These are phyloP conservation scores for Stenichneumon culpator DNA, from an alignment of 2,888 invertebrate species.

Conservation along the genomic window DNA sequence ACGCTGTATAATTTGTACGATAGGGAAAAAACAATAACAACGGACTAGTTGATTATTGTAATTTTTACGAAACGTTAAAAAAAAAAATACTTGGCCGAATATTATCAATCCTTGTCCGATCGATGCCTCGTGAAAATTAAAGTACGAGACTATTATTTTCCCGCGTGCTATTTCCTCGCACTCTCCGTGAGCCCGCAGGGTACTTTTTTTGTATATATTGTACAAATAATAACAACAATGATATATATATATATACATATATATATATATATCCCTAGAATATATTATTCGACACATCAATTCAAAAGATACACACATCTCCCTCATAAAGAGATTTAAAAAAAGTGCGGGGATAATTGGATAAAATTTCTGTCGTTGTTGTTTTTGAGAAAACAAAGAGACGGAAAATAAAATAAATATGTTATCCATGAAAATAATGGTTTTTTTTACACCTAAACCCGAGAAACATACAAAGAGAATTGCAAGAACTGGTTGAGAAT, in stretches of 20 bases:
- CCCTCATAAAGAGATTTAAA: background rate
- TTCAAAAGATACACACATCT: background rate
- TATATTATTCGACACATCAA: slow-evolving; percentile 9
- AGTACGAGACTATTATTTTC: slow-evolving; percentile 19
- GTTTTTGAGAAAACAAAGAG: background rate
- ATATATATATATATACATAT: slow-evolving; percentile 42
- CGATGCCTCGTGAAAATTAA: background rate
- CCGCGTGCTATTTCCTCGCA: slow-evolving; percentile 64
- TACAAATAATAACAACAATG: slow-evolving; percentile 75
- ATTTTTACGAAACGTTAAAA: slow-evolving; percentile 64
- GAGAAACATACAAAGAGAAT: no score
- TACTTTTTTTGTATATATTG: slow-evolving; percentile 79
- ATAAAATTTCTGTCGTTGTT: background rate
- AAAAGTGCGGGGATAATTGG: background rate
- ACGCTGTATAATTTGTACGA: slow-evolving; percentile 67
- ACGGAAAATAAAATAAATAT: background rate
- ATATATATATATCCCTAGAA: background rate
- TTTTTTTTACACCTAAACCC: background rate
- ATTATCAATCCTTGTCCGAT: slow-evolving; percentile 34
- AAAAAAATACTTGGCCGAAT: slow-evolving; percentile 42
- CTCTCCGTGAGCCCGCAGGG: slow-evolving; percentile 71
- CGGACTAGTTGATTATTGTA: slow-evolving; percentile 47
- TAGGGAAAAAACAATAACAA: slow-evolving; percentile 46
- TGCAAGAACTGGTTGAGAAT: no score
- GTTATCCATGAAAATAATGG: background rate